phyloP scores from a whole-genome alignment of 2,797 vertebrate species.

The Pseudochirops cupreus region DNA sequence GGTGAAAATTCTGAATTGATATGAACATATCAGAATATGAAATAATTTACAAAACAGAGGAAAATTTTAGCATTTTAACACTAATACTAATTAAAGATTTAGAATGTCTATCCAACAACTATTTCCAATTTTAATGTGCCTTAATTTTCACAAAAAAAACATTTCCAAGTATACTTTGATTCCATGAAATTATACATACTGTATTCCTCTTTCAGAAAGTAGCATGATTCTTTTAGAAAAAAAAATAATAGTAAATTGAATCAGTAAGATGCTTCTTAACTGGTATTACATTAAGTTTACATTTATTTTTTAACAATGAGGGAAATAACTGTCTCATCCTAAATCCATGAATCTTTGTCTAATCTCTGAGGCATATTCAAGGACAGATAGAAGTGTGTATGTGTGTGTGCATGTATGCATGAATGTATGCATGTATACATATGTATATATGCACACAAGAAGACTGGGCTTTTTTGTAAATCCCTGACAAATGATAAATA shows the following conservation, averaged over 20 bases:
- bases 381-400: neutral
- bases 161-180: conserved; percentile 20
- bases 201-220: conserved; percentile 49
- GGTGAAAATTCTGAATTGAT: neutral
- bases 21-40: neutral
- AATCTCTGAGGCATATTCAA: neutral
- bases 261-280: neutral
- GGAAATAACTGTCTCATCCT: neutral
- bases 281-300: neutral
- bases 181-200: conserved; percentile 16
- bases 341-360: neutral
- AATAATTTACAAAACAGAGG: conserved; percentile 13
- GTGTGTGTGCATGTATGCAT: neutral
- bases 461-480: conserved; percentile 32
- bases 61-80: conserved; percentile 24
- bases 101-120: neutral
- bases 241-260: neutral
- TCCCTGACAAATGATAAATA: conserved; percentile 35
- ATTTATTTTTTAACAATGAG: neutral
- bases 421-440: neutral
- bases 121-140: conserved; percentile 41
- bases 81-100: conserved; percentile 37
- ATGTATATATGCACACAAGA: neutral
- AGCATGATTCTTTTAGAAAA: conserved; percentile 15
- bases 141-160: conserved; percentile 44